Evolutionary conservation across 1,140 invertebrate genomes (phyloP), one percentile per base, ranked within the genome.

Genomic region (Dendroctonus ponderosae): DNA sequence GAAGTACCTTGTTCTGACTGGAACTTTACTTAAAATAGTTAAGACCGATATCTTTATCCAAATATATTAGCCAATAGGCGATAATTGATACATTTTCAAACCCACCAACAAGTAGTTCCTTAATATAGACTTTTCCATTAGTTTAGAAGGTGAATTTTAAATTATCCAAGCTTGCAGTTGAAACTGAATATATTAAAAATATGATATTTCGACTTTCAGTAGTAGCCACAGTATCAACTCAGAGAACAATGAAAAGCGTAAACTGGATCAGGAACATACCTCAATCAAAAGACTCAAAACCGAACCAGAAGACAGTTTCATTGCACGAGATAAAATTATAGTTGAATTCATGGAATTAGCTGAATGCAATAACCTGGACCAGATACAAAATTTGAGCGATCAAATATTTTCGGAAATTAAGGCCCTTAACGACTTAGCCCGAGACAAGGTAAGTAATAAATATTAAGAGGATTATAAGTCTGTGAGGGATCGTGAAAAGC

Each of bases 371-470:
- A 85, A 78, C 67, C 66, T 84, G 4, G 84, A 85, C 15, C 84
- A 87, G 71, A 82, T 87, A 53, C 82, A 85, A 59, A 78, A 79
- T 57, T 81, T 84, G 58, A 82, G 83, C 0, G 85, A 86, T 67
- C 84, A 84, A 67, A 74, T 87, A 7, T 76, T 85, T 6, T 75
- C 79, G 15, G 87, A 89, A 74, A 86, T 89, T 66, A 80, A 86
- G 74, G 85, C 86, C 0, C 77, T 92, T 51, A 82, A 86, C 51
- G 86, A 89, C 68, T 73, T 91, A 9, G 84, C 88, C 2, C 84
- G 85, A 70, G 85, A 87, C 72, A 92, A 92, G 59, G 66, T 67
- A 66, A 57, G 43, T 43, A 58, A 52, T 14, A 12, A 11, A 8
- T 4, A 46, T 11, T 11, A 52, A 52, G 0, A 14, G 6, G 6